Evolutionary conservation across 2,113 vertebrate genomes (phyloP), one percentile per base, ranked within the genome.

Genomic region (Pollachius pollachius): DNA sequence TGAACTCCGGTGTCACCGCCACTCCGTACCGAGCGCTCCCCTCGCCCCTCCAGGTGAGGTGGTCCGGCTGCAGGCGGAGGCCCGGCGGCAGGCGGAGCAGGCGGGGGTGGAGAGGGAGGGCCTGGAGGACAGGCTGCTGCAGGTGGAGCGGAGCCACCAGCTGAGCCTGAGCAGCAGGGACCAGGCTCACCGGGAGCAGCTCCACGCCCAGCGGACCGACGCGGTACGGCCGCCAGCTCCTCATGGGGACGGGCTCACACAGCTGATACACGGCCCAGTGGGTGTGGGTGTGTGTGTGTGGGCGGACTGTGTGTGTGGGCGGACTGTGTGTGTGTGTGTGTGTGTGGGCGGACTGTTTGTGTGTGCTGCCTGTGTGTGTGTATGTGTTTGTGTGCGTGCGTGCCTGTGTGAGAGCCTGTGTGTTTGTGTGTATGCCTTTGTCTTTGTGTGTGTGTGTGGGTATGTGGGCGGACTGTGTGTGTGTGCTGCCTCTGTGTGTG

Each of bases 121-220:
- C 59, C 68, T 93, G 64, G 89, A 85, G 67, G 72, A 68, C 62
- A 92, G 85, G 68, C 70, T 90, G 65, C 67, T 34, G 0, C 90
- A 90, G 68, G 78, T 76, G 25, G 87, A 94, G 70, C 90, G 71
- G 52, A 89, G 89, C 0, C 25, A 73, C 4, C 87, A 91, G 79
- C 54, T 81, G 68, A 83, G 82, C 60, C 82, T 94, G 21, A 87
- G 82, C 71, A 85, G 69, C 64, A 86, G 71, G 71, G 89, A 89
- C 0, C 79, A 85, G 48, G 79, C 71, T 58, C 92, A 94, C 82
- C 85, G 74, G 9, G 89, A 94, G 65, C 89, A 91, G 70, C 69
- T 94, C 8, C 91, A 88, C 0, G 77, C 71, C 18, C 89, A 94
- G 62, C 87, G 68, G 52, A 79, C 68, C 6, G 85, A 93, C 48